Percentiles rank a stretch among this genome's conserved stretches.
Evolutionary conservation across 2,113 vertebrate genomes (phyloP).

Genomic region (Myanophis thanlyinensis): DNA sequence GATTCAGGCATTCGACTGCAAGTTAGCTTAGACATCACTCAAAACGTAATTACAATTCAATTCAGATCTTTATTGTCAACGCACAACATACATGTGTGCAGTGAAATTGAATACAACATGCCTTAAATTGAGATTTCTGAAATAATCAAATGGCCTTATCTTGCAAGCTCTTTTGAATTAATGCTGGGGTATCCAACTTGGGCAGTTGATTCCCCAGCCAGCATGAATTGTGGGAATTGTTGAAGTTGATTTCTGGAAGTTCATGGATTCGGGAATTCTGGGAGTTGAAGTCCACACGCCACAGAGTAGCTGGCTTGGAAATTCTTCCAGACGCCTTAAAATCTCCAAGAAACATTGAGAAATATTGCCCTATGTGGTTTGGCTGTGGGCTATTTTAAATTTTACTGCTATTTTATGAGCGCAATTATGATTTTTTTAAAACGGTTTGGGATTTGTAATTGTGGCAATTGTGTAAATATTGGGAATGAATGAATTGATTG

Average conservation of each 20-base stretch:
- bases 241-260: neutral
- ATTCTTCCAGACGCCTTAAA: neutral
- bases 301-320: too few species aligned
- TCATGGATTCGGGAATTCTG: too few species aligned
- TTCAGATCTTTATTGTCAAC: too few species aligned
- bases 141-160: neutral
- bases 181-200: too few species aligned
- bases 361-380: neutral
- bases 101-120: too few species aligned
- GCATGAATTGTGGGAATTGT: neutral
- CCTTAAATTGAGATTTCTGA: neutral
- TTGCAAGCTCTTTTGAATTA: neutral
- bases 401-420: neutral
- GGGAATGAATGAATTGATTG: neutral
- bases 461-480: neutral
- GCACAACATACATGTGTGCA: too few species aligned
- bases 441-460: neutral
- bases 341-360: neutral
- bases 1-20: too few species aligned
- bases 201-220: too few species aligned
- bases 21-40: too few species aligned
- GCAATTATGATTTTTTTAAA: neutral
- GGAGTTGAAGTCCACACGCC: too few species aligned
- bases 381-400: neutral
- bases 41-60: neutral